phyloP scores from a whole-genome alignment of 1,140 invertebrate genomes.

The Pararge aegeria region DNA sequence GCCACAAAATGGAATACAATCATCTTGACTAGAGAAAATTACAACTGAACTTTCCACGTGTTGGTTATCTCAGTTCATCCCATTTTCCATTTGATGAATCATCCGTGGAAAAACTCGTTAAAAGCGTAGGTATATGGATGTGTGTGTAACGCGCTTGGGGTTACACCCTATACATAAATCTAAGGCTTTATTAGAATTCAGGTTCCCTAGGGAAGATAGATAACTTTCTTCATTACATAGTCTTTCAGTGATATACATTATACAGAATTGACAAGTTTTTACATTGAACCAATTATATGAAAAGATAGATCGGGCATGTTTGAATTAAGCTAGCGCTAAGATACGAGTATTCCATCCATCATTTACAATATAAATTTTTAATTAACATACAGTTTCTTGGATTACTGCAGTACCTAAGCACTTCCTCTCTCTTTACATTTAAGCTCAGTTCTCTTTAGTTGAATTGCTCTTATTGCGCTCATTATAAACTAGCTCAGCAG shows the following conservation, averaged over 20 bases:
- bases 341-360: too few species aligned
- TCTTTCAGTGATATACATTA: background rate
- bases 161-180: conserved; percentile 22
- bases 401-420: background rate
- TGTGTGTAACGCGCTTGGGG: conserved; percentile 6
- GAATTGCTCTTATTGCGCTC: background rate
- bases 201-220: conserved; percentile 9
- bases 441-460: background rate
- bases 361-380: background rate
- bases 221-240: conserved; percentile 2
- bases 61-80: background rate
- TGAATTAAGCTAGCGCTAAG: too few species aligned
- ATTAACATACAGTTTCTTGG: background rate
- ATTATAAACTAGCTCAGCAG: conserved; percentile 2
- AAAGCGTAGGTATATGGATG: background rate
- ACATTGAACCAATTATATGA: too few species aligned
- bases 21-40: background rate
- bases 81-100: conserved; percentile 28
- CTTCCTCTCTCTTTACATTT: background rate
- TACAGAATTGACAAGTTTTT: too few species aligned
- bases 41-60: background rate
- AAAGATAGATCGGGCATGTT: too few species aligned
- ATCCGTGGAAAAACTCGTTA: conserved; percentile 17
- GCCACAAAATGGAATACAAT: background rate
- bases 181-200: conserved; percentile 19